Evolutionary conservation across 1,140 invertebrate species (phyloP), one percentile per base, ranked within the genome.

Genomic region (Micrasema minimum): DNA sequence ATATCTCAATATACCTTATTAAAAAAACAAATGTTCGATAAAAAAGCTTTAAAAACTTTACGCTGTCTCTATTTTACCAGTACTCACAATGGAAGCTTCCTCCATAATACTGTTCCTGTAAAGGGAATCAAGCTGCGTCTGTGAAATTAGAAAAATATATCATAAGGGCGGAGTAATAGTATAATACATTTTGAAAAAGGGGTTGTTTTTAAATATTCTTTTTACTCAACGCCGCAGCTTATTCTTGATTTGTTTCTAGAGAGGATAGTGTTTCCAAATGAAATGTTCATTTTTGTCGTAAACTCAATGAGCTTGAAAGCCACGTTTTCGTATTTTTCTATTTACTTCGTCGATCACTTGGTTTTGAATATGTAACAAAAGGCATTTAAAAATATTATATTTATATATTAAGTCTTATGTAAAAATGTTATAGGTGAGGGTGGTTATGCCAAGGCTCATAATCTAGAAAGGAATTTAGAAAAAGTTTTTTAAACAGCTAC

Each of bases 271-370:
- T 66, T 26, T 57, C 65, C 12, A 14, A 55, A 69, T 50, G 55
- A 69, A 69, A 68, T 67, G 55, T 43, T 50, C 31, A 62, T 61
- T 46, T 72, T 26, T 43, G 57, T 68, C 72, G 51, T 74, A 74
- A 74, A 74, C 35, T 71, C 72, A 74, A 74, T 74, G 72, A 74
- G 68, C 64, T 46, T 61, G 62, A 67, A 70, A 70, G 62, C 72
- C 72, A 73, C 64, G 67, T 70, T 37, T 74, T 67, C 43, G 31
- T 35, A 26, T 31, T 23, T 51, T 46, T 16, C 31, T 67, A 43
- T 38, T 23, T 51, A 16, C n/a, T 46, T 46, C 26, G 26, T 31
- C 26, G 26, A 31, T 31, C 26, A 7, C 7, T 31, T 7, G 26
- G 3, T 31, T 31, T 31, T 31, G 26, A 31, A 31, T 31, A 31